Percentiles rank a stretch among this genome's conserved stretches.
Evolutionary conservation across 2,797 vertebrate species (phyloP).

Genomic region (Propithecus deckenii): DNA sequence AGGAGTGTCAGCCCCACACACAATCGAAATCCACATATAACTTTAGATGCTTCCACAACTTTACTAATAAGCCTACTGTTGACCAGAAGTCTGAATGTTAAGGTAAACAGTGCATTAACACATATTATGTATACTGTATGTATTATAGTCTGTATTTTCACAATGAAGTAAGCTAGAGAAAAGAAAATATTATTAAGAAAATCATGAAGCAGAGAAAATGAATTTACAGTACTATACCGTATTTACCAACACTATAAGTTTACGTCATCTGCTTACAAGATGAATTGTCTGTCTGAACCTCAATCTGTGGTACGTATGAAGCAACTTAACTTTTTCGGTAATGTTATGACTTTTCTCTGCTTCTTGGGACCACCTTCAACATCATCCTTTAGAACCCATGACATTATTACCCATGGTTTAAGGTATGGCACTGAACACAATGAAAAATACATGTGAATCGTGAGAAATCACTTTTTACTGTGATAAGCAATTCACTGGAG

Average conservation of each 20-base stretch:
- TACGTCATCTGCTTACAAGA: background rate
- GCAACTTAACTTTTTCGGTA: background rate
- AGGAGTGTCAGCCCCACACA: background rate
- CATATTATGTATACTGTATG: background rate
- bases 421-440: background rate
- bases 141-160: background rate
- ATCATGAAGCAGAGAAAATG: background rate
- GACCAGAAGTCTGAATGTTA: no score
- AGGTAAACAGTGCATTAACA: background rate
- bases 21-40: background rate
- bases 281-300: background rate
- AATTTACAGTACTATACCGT: background rate
- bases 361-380: background rate
- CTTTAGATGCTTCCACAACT: background rate
- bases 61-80: background rate
- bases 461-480: background rate
- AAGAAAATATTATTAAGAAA: background rate
- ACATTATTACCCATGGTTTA: background rate
- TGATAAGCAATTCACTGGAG: background rate
- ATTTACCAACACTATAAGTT: background rate
- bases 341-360: background rate
- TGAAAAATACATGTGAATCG: background rate
- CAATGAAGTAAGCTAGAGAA: background rate
- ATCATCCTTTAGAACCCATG: background rate
- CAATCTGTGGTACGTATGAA: background rate